Evolutionary conservation across 2,888 invertebrate genomes (phyloP).

Genomic region (Scaptomyza reducta): DNA sequence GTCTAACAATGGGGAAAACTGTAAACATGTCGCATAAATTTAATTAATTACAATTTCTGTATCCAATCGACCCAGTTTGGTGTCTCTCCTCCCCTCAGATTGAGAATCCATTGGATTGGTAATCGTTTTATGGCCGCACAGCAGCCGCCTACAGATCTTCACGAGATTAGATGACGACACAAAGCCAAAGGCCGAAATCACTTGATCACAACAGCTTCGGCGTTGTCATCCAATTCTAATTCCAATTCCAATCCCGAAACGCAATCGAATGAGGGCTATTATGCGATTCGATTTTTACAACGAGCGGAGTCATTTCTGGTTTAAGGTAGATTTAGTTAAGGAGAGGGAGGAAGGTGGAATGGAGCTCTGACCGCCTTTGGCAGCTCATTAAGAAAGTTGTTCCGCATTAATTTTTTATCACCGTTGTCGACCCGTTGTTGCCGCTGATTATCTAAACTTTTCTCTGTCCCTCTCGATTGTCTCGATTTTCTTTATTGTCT

Average conservation of each 20-base stretch:
- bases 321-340: constrained; percentile 72
- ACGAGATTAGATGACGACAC: constrained; percentile 50
- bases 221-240: constrained; percentile 59
- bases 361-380: constrained; percentile 66
- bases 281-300: constrained; percentile 55
- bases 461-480: constrained; percentile 44
- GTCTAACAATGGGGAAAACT: constrained; percentile 67
- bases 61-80: constrained; percentile 72
- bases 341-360: too few relatives aligned
- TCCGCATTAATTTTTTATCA: constrained; percentile 77
- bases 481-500: constrained; percentile 59
- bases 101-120: constrained; percentile 22
- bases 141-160: constrained; percentile 73
- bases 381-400: constrained; percentile 77
- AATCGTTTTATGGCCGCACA: constrained; percentile 74
- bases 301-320: constrained; percentile 64
- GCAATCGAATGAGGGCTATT: constrained; percentile 56
- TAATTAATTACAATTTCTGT: constrained; percentile 79
- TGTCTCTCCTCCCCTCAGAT: constrained; percentile 1
- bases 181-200: constrained; percentile 55
- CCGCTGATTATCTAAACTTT: constrained; percentile 71
- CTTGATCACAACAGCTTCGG: constrained; percentile 60
- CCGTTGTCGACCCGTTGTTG: constrained; percentile 61
- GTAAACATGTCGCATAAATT: constrained; percentile 79
- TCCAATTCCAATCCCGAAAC: constrained; percentile 4